Conservation (phyloP, 2,888 invertebrate species). For the Lysandra coridon region DNA sequence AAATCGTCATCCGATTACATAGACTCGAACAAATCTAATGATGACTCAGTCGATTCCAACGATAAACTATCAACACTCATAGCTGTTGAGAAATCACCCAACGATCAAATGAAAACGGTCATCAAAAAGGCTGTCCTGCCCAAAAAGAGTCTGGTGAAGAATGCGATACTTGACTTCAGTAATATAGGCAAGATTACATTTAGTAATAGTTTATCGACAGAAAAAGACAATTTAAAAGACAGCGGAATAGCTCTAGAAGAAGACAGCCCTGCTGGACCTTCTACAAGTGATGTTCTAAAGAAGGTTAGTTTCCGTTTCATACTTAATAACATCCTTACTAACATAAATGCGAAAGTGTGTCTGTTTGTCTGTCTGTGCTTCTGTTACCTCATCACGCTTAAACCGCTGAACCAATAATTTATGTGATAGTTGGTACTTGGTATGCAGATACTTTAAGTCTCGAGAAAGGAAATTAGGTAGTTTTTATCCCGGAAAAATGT, state of each 20-base stretch:
- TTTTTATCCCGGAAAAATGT: too few species aligned
- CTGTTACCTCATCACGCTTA: too few species aligned
- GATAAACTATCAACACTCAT: constrained; percentile 63
- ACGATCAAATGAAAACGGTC: constrained; percentile 70
- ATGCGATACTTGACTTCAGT: constrained; percentile 66
- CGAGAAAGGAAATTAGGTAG: too few species aligned
- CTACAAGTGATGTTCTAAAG: constrained; percentile 57
- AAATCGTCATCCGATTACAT: constrained; percentile 68
- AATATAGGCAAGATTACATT: constrained; percentile 56
- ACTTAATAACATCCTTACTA: too few species aligned
- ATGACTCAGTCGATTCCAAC: constrained; percentile 69
- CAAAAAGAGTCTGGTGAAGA: constrained; percentile 67
- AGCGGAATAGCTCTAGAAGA: constrained; percentile 69
- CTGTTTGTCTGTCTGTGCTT: too few species aligned
- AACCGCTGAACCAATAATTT: too few species aligned
- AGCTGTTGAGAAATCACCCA: constrained; percentile 65
- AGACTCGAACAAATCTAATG: constrained; percentile 71
- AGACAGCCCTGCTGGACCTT: constrained; percentile 52
- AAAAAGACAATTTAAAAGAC: constrained; percentile 68
- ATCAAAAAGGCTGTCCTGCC: constrained; percentile 68
- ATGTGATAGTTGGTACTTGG: too few species aligned
- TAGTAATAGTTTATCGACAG: constrained; percentile 42
- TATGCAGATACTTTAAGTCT: too few species aligned
- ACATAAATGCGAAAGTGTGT: too few species aligned
- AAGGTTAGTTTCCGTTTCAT: constrained; percentile 54